Percentiles rank a stretch among this genome's conserved stretches.
phyloP scores from a whole-genome alignment of 1,140 invertebrate species.

The Ostrea edulis region DNA sequence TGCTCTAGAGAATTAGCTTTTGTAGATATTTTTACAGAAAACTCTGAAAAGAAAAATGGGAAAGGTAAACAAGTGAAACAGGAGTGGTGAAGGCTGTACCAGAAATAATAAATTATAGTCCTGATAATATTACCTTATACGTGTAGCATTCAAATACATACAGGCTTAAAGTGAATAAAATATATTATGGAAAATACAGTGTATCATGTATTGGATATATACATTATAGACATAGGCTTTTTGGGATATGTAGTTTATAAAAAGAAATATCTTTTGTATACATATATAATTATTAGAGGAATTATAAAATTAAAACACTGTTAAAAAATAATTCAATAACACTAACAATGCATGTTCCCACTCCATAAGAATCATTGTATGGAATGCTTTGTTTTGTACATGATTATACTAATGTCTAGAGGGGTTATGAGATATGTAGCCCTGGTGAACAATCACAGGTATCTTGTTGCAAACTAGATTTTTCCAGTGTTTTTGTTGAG shows the following conservation, averaged over 20 bases:
- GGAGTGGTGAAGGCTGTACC: not conserved
- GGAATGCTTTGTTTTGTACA: not conserved
- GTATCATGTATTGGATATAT: not conserved
- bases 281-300: not conserved
- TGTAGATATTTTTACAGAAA: conserved; percentile 35
- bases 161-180: not conserved
- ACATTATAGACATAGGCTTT: not conserved
- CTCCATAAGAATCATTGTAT: not conserved
- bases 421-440: not conserved
- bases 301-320: not conserved
- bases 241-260: not conserved
- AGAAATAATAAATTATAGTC: not conserved
- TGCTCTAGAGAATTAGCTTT: not conserved
- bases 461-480: not conserved
- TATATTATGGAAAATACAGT: not conserved
- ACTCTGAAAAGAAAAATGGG: conserved; percentile 43
- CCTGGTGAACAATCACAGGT: not conserved
- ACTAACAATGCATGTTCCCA: not conserved
- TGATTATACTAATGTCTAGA: conserved; percentile 16
- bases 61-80: conserved; percentile 38
- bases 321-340: not conserved
- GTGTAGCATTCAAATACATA: not conserved
- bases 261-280: not conserved
- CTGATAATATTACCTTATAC: not conserved
- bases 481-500: not conserved